Base-by-base conservation (phyloP, 1,140 invertebrate species). In the Protaetia brevitarsis region DNA sequence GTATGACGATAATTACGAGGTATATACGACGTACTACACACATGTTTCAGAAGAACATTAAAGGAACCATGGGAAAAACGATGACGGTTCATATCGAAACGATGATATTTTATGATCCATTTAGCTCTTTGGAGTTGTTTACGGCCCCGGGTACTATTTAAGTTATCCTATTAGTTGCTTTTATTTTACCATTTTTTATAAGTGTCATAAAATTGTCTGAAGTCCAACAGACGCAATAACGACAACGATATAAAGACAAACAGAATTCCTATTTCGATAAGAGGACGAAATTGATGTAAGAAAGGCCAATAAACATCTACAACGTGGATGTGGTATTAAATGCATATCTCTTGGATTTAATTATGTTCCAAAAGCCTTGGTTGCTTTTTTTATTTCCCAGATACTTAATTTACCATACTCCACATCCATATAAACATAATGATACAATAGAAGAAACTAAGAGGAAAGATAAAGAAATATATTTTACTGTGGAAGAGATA, bases 71-170 rank as follows among this genome's bases (percentile, higher is more conserved):
- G 41, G 41, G 41, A 45, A 45, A 45, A 13, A 45, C 16, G 16
- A 45, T 19, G 13, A 45, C 23, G 13, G n/a, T 45, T 19, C 41
- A 45, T 45, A 45, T 45, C 41, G 41, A 45, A 19, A 13, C 8
- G 41, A 45, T 45, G 41, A 45, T 45, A 45, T 45, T 45, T 45
- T 45, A 45, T 45, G 41, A 19, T 13, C n/a, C 41, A 45, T 45
- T 45, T 45, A 45, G 41, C 41, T n/a, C n/a, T 45, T 45, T 45
- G 6, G 41, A 45, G 41, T 45, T 45, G 41, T 45, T 45, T 45
- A 45, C 23, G 41, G 10, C 13, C 13, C 7, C 19, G 16, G 41
- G 23, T 21, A 19, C n/a, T 19, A 45, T 45, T 45, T 45, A 45
- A 45, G 41, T 19, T 45, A 45, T 13, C 41, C 19, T 16, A 45